Evolutionary conservation across 2,113 vertebrate species (phyloP).

Genomic region (Myotis davidii): DNA sequence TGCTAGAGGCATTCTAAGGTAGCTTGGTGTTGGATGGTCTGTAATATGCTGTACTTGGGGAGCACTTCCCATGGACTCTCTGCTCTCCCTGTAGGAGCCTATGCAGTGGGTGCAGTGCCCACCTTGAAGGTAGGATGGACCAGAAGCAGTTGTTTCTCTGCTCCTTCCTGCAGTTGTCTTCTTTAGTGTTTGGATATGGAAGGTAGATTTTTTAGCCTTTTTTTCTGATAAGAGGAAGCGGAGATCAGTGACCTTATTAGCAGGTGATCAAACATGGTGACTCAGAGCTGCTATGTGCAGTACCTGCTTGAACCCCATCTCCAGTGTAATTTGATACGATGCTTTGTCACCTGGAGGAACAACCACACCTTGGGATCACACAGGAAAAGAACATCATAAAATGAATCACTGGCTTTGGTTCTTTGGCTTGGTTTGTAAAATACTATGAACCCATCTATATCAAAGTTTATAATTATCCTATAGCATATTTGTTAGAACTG

Average conservation of each 20-base stretch:
- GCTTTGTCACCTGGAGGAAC: neutral
- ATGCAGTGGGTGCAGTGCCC: neutral
- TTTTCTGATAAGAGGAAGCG: neutral
- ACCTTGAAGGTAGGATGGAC: neutral
- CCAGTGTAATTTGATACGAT: neutral
- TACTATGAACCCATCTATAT: neutral
- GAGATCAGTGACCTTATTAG: neutral
- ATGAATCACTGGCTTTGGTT: neutral
- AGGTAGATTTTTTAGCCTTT: neutral
- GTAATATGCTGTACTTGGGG: neutral
- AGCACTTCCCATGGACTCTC: rapidly evolving
- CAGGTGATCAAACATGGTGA: neutral
- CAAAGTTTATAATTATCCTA: neutral
- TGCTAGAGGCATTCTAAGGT: neutral
- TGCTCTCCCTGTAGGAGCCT: neutral
- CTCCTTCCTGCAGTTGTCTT: neutral
- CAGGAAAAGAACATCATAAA: neutral
- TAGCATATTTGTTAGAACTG: neutral
- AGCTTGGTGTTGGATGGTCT: neutral
- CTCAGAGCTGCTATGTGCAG: neutral
- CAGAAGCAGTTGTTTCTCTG: neutral
- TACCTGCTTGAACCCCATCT: neutral
- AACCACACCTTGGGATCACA: neutral
- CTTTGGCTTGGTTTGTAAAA: constrained; percentile 35
- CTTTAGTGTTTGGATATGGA: neutral